Conservation (phyloP, 2,888 invertebrate species). For the Patella depressa region DNA sequence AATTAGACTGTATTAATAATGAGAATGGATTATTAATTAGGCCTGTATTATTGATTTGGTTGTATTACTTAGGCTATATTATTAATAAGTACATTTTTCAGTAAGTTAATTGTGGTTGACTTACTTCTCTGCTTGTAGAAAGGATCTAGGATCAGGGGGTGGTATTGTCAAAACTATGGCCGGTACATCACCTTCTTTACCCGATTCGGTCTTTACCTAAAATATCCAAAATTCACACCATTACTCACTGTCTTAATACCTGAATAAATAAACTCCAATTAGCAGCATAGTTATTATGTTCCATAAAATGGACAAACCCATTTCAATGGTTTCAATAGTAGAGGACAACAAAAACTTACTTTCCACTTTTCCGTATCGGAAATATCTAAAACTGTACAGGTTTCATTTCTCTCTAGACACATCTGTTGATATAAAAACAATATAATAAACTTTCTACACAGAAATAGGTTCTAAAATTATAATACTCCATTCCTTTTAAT, state of each 20-base stretch:
- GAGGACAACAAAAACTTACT: constrained; percentile 42
- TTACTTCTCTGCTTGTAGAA: constrained; percentile 59
- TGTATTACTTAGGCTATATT: too few relatives aligned
- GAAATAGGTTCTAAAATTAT: too few relatives aligned
- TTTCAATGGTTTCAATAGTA: too few relatives aligned
- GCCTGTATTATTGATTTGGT: too few relatives aligned
- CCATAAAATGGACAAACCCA: too few relatives aligned
- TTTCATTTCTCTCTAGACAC: constrained; percentile 53
- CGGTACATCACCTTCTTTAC: constrained; percentile 60
- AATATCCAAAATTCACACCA: background rate
- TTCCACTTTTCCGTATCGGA: constrained; percentile 64
- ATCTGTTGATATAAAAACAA: constrained; percentile 42
- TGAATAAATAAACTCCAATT: background rate
- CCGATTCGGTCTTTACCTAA: constrained; percentile 46
- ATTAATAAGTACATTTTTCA: too few relatives aligned
- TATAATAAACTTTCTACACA: too few relatives aligned
- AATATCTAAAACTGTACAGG: constrained; percentile 60
- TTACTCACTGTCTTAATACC: background rate
- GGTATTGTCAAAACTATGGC: constrained; percentile 66
- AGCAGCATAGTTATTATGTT: too few relatives aligned
- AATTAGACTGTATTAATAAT: too few relatives aligned
- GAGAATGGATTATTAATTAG: too few relatives aligned
- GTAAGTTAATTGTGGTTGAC: background rate
- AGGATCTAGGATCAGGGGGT: constrained; percentile 62
- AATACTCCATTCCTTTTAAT: too few relatives aligned